phyloP scores from a whole-genome alignment of 92 coral and sea anemone genomes.

The Zoanthus sociatus region DNA sequence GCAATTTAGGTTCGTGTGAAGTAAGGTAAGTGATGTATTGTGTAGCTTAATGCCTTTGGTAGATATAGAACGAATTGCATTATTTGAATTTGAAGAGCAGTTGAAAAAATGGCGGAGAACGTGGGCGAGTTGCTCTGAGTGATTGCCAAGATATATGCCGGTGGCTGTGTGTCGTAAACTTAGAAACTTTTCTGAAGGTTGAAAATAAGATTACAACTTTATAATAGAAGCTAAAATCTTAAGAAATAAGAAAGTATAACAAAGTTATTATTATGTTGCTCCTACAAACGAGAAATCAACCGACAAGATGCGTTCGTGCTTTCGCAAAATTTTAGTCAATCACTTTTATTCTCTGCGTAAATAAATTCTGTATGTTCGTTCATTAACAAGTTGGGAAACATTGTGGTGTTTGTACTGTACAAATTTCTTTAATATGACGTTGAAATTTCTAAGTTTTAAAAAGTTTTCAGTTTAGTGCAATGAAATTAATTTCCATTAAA shows the following conservation, averaged over 20 bases:
- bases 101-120: neutral
- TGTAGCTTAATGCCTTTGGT: neutral
- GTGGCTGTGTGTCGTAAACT: neutral
- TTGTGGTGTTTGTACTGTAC: too few relatives aligned
- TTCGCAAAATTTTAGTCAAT: too few relatives aligned
- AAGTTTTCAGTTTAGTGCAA: too few relatives aligned
- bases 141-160: constrained; percentile 2
- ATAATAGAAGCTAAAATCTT: neutral
- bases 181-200: neutral
- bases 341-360: too few relatives aligned
- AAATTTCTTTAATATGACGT: too few relatives aligned
- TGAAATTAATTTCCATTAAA: too few relatives aligned
- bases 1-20: neutral
- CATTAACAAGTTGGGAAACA: too few relatives aligned
- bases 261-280: too few relatives aligned
- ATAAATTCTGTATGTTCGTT: too few relatives aligned
- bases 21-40: constrained; percentile 43
- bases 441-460: too few relatives aligned
- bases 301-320: too few relatives aligned
- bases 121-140: neutral
- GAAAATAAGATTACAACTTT: neutral
- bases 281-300: too few relatives aligned
- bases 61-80: neutral
- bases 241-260: neutral
- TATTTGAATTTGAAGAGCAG: neutral